Base-by-base conservation (phyloP, 2,888 invertebrate species). In the Heliconius ismenius region DNA sequence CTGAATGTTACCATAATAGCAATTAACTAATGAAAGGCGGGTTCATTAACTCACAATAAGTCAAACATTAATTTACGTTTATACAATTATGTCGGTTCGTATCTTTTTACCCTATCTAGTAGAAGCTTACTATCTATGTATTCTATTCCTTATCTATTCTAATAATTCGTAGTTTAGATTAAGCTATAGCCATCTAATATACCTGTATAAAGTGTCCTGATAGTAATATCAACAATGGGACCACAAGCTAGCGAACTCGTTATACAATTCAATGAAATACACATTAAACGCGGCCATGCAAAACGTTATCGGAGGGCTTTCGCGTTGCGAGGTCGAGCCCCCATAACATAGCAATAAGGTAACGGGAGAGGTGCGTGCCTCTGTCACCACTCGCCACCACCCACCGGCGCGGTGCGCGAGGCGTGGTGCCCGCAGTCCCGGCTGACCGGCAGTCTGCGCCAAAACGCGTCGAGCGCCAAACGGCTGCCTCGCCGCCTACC, bases 311-410 rank as follows among this genome's bases (percentile, higher is more conserved):
- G 84, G 86, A 88, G 88, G 89, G 91, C 89, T 91, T 89, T 90
- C 85, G 87, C 89, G 86, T 85, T 85, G 88, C 90, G 90, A 90
- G 90, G 90, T 91, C 91, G 88, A 86, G 90, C 90, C 91, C 91
- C 91, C 90, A 87, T 92, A 89, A 90, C 91, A 90, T 91, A 85
- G 92, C 91, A 90, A 90, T 92, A 90, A 92, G 92, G 92, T 93
- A 93, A 93, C 93, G 93, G 93, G 93, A 92, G 92, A 91, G 91
- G 89, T 91, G 90, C 89, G 91, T 89, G 90, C 64, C 76, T 81
- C 79, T 88, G 90, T 89, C 85, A 89, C 91, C 92, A 92, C 92
- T 92, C 54, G 21, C 92, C 92, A 90, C 91, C 91, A 91, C 87
- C 88, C 92, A 90, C 90, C 91, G 91, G 87, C 88, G 90, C 91